Percentiles rank a stretch among this genome's conserved stretches.
These are phyloP conservation scores for Drosophila mimetica DNA, from an alignment of 2,888 invertebrate species.

Conservation along the genomic window DNA sequence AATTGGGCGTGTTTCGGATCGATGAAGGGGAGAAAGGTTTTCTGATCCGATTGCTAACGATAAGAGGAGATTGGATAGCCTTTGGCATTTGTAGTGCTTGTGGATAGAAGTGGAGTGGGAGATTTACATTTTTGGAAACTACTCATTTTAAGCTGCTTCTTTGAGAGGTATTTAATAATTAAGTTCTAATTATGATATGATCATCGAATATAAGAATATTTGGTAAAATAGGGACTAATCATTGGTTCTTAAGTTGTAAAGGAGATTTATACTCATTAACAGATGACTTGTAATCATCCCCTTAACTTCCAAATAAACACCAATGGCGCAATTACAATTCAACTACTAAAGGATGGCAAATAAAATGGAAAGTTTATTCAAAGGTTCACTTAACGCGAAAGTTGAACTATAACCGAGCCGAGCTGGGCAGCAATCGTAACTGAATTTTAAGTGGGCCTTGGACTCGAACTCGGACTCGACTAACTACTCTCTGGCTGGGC, in stretches of 20 bases:
- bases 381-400: constrained; percentile 64
- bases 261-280: no score
- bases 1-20: constrained; percentile 31
- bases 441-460: constrained; percentile 23
- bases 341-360: constrained; percentile 10
- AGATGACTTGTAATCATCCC: no score
- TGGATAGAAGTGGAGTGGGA: background rate
- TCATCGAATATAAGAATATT: no score
- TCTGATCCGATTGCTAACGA: constrained; percentile 22
- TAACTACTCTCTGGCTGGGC: constrained; percentile 53
- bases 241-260: no score
- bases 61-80: constrained; percentile 19
- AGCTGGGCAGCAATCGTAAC: constrained; percentile 22
- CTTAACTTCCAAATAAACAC: no score
- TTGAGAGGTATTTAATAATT: no score
- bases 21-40: constrained; percentile 26
- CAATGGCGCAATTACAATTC: constrained; percentile 7
- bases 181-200: no score
- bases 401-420: constrained; percentile 52
- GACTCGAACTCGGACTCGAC: background rate
- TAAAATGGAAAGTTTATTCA: constrained; percentile 65
- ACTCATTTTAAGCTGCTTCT: no score
- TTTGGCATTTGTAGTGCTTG: constrained; percentile 9
- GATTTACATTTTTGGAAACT: background rate
- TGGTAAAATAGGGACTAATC: no score